phyloP scores from a whole-genome alignment of 1,140 invertebrate species.

The Lepidurus packardi region DNA sequence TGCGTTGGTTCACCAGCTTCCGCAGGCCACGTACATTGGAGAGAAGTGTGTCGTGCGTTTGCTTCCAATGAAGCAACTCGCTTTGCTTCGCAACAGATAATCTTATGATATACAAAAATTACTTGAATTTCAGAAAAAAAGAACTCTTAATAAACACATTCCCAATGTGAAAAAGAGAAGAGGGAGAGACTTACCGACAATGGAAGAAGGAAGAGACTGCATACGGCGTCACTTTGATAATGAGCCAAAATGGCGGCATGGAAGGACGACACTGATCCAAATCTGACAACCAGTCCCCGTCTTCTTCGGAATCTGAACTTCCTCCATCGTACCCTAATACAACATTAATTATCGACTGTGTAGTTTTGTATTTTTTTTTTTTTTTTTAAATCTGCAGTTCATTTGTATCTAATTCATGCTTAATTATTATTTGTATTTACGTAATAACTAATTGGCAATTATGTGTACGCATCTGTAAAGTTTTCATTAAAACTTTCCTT shows the following conservation, averaged over 20 bases:
- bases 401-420: no score
- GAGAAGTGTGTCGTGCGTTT: slow-evolving; percentile 52
- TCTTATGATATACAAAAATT: background rate
- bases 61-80: slow-evolving; percentile 46
- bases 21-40: slow-evolving; percentile 56
- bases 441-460: no score
- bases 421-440: no score
- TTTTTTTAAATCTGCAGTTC: no score
- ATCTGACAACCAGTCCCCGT: slow-evolving; percentile 56
- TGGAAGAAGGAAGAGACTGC: slow-evolving; percentile 66
- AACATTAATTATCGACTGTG: no score
- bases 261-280: slow-evolving; percentile 43
- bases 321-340: slow-evolving; percentile 55
- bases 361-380: no score
- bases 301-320: slow-evolving; percentile 57
- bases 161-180: background rate
- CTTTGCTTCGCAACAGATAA: slow-evolving; percentile 35
- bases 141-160: no score
- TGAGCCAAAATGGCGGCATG: slow-evolving; percentile 69
- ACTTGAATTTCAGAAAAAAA: background rate
- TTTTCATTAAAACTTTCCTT: no score
- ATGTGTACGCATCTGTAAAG: no score
- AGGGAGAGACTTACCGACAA: slow-evolving; percentile 44
- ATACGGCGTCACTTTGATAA: slow-evolving; percentile 56
- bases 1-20: slow-evolving; percentile 64